A percentile compares a stretch with the other conserved stretches of the same genome.
These are phyloP conservation scores for Schizotus pectinicornis DNA, from an alignment of 2,888 invertebrate species.

Conservation along the genomic window DNA sequence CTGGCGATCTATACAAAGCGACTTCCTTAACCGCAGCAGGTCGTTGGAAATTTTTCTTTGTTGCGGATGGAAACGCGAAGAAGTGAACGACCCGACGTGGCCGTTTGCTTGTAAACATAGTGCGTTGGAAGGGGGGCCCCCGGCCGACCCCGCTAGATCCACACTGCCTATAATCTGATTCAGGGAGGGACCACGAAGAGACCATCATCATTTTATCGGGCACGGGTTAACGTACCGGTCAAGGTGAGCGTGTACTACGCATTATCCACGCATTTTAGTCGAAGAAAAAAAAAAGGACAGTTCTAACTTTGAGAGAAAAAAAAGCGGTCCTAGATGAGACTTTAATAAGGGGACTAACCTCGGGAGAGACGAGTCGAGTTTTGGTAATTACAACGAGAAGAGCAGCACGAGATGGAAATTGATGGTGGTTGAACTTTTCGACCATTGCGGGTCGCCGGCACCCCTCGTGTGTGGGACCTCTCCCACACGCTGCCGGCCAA, in stretches of 20 bases:
- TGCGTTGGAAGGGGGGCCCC: conserved; percentile 23
- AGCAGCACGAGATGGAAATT: no score
- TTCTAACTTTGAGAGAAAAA: conserved; percentile 10
- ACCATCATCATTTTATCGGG: conserved; percentile 25
- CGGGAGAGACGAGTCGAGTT: no score
- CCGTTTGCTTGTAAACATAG: conserved; percentile 36
- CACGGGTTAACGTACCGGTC: conserved; percentile 47
- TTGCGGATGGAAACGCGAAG: conserved; percentile 40
- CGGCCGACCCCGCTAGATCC: conserved; percentile 16
- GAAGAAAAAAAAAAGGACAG: conserved; percentile 3
- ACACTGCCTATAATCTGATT: conserved; percentile 23
- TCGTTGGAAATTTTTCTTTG: conserved; percentile 25
- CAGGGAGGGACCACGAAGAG: conserved; percentile 26
- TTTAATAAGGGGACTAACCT: background rate
- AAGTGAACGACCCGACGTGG: conserved; percentile 42
- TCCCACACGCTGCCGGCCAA: no score
- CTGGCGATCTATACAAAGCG: background rate
- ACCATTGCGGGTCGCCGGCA: no score
- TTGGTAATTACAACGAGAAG: no score
- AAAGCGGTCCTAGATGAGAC: conserved; percentile 14
- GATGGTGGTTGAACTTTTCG: no score
- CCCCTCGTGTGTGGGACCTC: no score
- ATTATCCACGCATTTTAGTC: conserved; percentile 19
- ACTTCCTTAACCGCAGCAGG: conserved; percentile 20
- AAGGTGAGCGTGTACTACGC: conserved; percentile 43